phyloP scores from a whole-genome alignment of 2,797 vertebrate species.

The Lacerta bilineata region DNA sequence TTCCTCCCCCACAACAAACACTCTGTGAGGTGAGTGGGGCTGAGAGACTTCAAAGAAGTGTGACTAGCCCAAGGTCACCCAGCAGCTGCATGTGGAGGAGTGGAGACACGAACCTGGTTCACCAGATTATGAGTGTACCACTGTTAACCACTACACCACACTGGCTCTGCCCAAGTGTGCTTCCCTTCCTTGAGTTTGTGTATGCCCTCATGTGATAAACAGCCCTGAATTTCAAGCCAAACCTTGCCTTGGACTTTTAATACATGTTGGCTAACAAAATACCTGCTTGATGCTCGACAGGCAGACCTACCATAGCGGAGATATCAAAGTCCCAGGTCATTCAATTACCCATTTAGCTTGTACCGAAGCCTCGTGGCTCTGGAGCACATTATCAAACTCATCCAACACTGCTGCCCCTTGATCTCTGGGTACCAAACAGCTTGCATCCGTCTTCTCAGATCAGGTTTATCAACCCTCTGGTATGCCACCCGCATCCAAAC shows the following conservation, averaged over 20 bases:
- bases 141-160: no score
- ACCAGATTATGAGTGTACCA: no score
- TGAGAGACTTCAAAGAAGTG: no score
- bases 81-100: no score
- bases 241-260: conserved; percentile 57
- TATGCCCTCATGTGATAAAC: background rate
- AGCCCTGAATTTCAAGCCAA: conserved; percentile 49
- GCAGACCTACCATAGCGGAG: conserved; percentile 39
- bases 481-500: conserved; percentile 23
- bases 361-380: conserved; percentile 31
- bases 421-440: conserved; percentile 29
- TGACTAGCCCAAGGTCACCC: no score
- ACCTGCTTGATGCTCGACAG: conserved; percentile 30
- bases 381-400: conserved; percentile 40
- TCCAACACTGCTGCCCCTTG: conserved; percentile 25
- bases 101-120: no score
- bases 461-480: conserved; percentile 44
- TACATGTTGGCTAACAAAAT: conserved; percentile 44
- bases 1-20: no score
- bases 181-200: conserved; percentile 31
- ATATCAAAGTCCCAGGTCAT: conserved; percentile 56
- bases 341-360: conserved; percentile 51
- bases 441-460: conserved; percentile 47
- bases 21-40: no score
- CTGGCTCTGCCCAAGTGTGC: conserved; percentile 25